Base-by-base conservation (phyloP, 2,888 invertebrate species). In the Cantharis nigra region DNA sequence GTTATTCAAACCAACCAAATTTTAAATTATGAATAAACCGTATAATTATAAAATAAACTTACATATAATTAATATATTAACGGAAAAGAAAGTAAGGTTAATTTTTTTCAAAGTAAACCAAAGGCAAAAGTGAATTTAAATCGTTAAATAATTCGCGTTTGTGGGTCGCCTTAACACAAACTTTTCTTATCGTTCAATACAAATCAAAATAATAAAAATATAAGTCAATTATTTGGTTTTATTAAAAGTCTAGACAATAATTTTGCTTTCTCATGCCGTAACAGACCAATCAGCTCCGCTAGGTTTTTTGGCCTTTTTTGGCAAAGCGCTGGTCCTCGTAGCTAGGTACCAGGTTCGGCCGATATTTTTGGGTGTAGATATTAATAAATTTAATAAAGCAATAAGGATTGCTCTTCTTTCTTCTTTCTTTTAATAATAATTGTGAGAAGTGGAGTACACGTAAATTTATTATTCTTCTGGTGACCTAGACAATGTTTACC, bases 201-300 rank as follows among this genome's bases (percentile, higher is more conserved):
- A 26, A 20, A 67, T 67, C 65, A n/a, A 23, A 67, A 23, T 23
- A 11, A 13, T 23, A 23, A 23, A n/a, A 16, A 67, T 23, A 26
- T 26, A 26, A 9, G 26, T 23, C 11, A 67, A n/a, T 23, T 67
- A 23, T 67, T 67, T 26, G 9, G 65, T 3, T 67, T 20, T 49
- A 26, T 18, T 67, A 7, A 67, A 67, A 67, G 76, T 80, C 80
- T 80, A 80, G 80, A 79, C 79, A 14, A 69, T 28, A 73, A 70
- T 80, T 80, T 80, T 78, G 78, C 76, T 80, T 79, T 80, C 79
- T 69, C 65, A 67, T 75, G 69, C 74, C 78, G 70, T 75, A 75
- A 75, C 69, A 49, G 70, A 72, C 64, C 67, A 71, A 70, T 14
- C 49, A 63, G 63, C 20, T 71, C 63, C 23, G 26, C 18, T 13